These are phyloP conservation scores for Etia nguti DNA, from an alignment of 2,113 vertebrate genomes.

Conservation along the genomic window DNA sequence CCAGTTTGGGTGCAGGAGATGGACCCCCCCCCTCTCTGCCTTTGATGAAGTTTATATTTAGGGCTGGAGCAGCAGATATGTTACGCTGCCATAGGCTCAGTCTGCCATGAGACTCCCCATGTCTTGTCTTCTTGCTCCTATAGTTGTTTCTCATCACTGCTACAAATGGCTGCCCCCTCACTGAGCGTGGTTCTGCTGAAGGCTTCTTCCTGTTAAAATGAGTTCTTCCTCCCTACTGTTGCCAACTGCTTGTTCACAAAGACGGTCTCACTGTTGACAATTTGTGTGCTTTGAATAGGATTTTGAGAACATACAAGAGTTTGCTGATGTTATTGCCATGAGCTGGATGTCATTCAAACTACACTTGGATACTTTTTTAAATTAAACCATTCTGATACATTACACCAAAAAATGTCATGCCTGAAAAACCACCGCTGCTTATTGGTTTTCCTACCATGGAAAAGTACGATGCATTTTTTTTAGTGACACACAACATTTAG, in stretches of 20 bases:
- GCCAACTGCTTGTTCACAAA: neutral
- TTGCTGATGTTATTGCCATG: neutral
- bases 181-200: neutral
- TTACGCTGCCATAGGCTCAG: neutral
- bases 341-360: neutral
- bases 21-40: neutral
- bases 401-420: too few species aligned
- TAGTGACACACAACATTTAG: too few species aligned
- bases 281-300: neutral
- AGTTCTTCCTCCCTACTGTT: neutral
- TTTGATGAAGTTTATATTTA: too few species aligned
- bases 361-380: neutral
- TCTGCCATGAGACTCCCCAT: neutral
- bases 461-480: too few species aligned
- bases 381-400: too few species aligned
- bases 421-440: neutral
- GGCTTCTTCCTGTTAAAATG: neutral
- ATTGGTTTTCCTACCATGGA: too few species aligned
- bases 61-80: neutral
- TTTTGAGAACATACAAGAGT: accelerated
- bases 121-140: neutral
- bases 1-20: neutral
- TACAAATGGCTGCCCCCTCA: neutral
- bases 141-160: neutral
- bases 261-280: neutral